These are phyloP conservation scores for Chalcosyrphus nemorum DNA, from an alignment of 2,888 invertebrate genomes.

Conservation along the genomic window DNA sequence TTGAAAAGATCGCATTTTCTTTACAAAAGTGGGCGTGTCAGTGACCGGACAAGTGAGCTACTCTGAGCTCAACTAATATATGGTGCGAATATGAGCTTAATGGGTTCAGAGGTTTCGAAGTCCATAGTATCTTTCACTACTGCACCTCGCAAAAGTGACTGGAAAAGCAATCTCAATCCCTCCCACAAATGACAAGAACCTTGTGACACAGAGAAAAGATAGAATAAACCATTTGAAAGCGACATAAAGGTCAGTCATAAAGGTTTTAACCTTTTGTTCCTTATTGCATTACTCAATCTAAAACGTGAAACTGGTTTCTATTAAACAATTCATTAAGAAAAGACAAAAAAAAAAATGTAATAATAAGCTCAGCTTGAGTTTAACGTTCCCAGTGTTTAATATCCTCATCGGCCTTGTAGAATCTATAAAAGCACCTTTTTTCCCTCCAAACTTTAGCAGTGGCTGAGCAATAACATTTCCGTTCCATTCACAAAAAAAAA, in stretches of 20 bases:
- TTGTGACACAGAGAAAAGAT: background rate
- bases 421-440: background rate
- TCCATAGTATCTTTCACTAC: background rate
- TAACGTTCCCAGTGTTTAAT: constrained; percentile 12
- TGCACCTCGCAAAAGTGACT: background rate
- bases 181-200: background rate
- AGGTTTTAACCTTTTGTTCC: background rate
- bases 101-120: too few relatives aligned
- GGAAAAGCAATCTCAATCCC: background rate
- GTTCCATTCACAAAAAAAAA: constrained; percentile 13
- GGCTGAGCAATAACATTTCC: constrained; percentile 17
- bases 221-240: constrained; percentile 18
- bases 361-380: too few relatives aligned
- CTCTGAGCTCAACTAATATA: too few relatives aligned
- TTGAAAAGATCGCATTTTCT: too few relatives aligned
- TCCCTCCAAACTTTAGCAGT: background rate
- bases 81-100: too few relatives aligned
- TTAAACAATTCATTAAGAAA: background rate
- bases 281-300: background rate
- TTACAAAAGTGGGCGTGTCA: too few relatives aligned
- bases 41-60: too few relatives aligned
- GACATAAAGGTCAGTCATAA: constrained; percentile 24
- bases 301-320: constrained; percentile 5
- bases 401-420: constrained; percentile 15
- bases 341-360: background rate